Base-by-base conservation (phyloP, 2,888 invertebrate species). In the Crioceris asparagi region DNA sequence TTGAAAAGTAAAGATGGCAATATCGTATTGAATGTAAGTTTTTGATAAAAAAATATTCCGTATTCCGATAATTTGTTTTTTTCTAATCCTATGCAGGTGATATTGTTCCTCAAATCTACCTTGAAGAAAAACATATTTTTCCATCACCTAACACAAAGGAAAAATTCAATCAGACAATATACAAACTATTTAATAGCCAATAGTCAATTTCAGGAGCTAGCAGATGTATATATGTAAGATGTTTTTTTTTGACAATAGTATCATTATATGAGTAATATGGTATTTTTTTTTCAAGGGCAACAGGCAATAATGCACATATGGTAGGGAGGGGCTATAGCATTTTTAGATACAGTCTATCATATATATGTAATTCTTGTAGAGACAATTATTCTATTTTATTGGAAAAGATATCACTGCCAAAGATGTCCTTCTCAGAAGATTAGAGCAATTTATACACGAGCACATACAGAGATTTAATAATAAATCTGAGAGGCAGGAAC, bases 81-180 rank as follows among this genome's bases (percentile, higher is more conserved):
- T n/a, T n/a, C n/a, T n/a, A n/a, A n/a, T n/a, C n/a, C n/a, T n/a
- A n/a, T 68, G 7, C 59, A 83, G 81, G 74, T 86, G 15, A 71
- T 83, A 0, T 59, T 88, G 6, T 88, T 82, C 60, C 67, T 91
- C 2, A 77, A 76, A 38, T 76, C 74, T 53, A 83, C 86, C 0
- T 59, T 91, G 6, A 83, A 82, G 48, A 72, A 73, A 47, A 74
- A 75, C 41, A 59, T 85, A 29, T 79, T 87, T 19, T 74, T 79
- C 42, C 75, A 77, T 49, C 63, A 86, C 30, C 59, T 91, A 1
- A 66, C 77, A 1, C 72, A 75, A n/a, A 68, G 81, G 39, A 77
- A 79, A 2, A 64, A 75, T 3, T 87, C 86, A 0, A 67, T 84
- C 7, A 72, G 76, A 44, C 80, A 83, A 50, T 88, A 86, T 55